Base-by-base conservation (phyloP, 2,113 vertebrate species). In the Aegypius monachus region DNA sequence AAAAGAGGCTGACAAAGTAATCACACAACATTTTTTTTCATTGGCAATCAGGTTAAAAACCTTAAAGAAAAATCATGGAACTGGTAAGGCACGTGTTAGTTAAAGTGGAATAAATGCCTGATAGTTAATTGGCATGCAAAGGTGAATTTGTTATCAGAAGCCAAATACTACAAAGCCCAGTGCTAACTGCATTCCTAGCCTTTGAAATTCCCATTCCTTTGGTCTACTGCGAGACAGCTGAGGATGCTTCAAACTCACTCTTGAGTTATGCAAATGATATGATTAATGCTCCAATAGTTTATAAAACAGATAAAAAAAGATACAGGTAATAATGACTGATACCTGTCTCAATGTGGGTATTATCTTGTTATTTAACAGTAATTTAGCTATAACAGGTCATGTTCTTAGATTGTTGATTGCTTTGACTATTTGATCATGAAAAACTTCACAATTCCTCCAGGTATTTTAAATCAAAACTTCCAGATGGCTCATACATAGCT, bases 181-280 rank as follows among this genome's bases (percentile, higher is more conserved):
- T 56, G 22, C 26, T 83, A 84, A 70, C 29, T 84, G 15, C 20
- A 55, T 53, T 92, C 63, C n/a, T 67, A 77, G 65, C 13, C 42
- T 81, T 93, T 92, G 88, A 95, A 96, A 97, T 65, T 85, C 47
- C 25, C 18, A 29, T 56, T 86, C 48, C 16, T 79, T 93, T 95
- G 36, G 86, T 80, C 61, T 85, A 19, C 73, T 61, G 38, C 15
- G 78, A 81, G 66, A 48, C 16, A 87, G 25, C 9, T 72, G 17
- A 84, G 13, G 23, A 56, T 84, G 36, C 31, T 84, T 94, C 88
- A 91, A 31, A 68, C 8, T 80, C 36, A 12, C 15, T 71, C 47
- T 36, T 66, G 34, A 97, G 40, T 75, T 75, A 79, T 45, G 56
- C 27, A 95, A 68, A 93, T 86, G 4, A 40, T 55, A 81, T 52